Conservation (phyloP, 1,140 invertebrate species). For the Anadara kagoshimensis region DNA sequence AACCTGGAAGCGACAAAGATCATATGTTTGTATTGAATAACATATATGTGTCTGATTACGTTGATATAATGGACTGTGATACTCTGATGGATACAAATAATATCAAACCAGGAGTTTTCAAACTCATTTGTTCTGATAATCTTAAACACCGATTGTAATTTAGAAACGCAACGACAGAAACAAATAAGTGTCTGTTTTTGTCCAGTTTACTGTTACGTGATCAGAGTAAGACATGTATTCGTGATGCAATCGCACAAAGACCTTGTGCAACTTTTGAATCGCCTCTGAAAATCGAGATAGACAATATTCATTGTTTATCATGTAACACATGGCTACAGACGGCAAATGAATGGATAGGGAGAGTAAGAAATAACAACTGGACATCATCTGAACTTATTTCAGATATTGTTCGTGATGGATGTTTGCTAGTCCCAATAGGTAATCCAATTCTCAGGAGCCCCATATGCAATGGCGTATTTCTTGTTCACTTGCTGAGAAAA, state of each 20-base stretch:
- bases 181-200: too few relatives aligned
- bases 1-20: too few relatives aligned
- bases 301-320: constrained; percentile 4
- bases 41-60: too few relatives aligned
- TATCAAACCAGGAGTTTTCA: too few relatives aligned
- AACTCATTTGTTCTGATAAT: too few relatives aligned
- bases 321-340: constrained; percentile 13
- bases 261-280: neutral
- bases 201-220: too few relatives aligned
- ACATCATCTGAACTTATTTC: neutral
- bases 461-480: constrained; percentile 30
- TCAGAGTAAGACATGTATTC: neutral
- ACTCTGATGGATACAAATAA: too few relatives aligned
- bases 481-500: constrained; percentile 28
- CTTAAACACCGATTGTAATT: too few relatives aligned
- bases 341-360: constrained; percentile 6
- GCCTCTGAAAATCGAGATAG: neutral
- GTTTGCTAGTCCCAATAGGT: constrained; percentile 25
- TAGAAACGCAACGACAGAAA: too few relatives aligned
- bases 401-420: constrained; percentile 25
- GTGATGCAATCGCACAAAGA: constrained; percentile 1
- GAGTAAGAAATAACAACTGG: constrained; percentile 1
- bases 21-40: too few relatives aligned
- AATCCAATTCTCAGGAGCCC: neutral
- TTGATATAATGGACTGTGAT: too few relatives aligned